Percentiles rank a stretch among this genome's conserved stretches.
These are phyloP conservation scores for Orchestes rusci DNA, from an alignment of 2,888 invertebrate species.

Conservation along the genomic window DNA sequence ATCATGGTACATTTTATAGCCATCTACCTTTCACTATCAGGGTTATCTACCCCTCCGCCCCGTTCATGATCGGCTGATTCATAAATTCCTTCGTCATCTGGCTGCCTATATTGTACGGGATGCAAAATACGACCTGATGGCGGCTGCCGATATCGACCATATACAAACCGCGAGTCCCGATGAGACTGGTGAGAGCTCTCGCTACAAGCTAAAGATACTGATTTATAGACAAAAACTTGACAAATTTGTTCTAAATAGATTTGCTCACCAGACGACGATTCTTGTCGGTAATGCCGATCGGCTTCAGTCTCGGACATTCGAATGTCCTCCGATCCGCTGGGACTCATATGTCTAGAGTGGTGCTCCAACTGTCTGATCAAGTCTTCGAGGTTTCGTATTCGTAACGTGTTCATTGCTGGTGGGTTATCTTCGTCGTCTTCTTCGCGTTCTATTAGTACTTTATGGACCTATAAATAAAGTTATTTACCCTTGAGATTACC, in stretches of 20 bases:
- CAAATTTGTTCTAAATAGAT: not conserved
- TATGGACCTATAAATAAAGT: slow-evolving; percentile 12
- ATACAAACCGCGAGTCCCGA: slow-evolving; percentile 67
- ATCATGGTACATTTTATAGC: no score
- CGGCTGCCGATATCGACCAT: slow-evolving; percentile 56
- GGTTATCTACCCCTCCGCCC: slow-evolving; percentile 66
- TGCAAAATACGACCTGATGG: slow-evolving; percentile 36
- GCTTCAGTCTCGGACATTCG: slow-evolving; percentile 83
- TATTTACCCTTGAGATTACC: not conserved
- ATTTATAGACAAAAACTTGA: not conserved
- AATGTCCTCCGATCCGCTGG: slow-evolving; percentile 86
- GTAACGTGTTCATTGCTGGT: slow-evolving; percentile 73
- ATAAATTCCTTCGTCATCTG: slow-evolving; percentile 80
- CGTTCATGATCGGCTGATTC: slow-evolving; percentile 75
- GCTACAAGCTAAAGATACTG: slow-evolving; percentile 50
- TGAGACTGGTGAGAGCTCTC: slow-evolving; percentile 70
- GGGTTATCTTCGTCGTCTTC: slow-evolving; percentile 70
- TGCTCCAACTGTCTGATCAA: slow-evolving; percentile 82
- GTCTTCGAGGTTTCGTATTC: slow-evolving; percentile 87
- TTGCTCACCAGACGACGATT: slow-evolving; percentile 55
- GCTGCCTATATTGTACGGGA: slow-evolving; percentile 43
- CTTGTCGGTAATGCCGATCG: slow-evolving; percentile 66
- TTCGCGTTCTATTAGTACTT: slow-evolving; percentile 46
- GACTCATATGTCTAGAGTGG: slow-evolving; percentile 84
- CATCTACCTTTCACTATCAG: slow-evolving; percentile 81